These are phyloP conservation scores for Glossophaga mutica DNA, from an alignment of 2,797 vertebrate genomes.

Conservation along the genomic window DNA sequence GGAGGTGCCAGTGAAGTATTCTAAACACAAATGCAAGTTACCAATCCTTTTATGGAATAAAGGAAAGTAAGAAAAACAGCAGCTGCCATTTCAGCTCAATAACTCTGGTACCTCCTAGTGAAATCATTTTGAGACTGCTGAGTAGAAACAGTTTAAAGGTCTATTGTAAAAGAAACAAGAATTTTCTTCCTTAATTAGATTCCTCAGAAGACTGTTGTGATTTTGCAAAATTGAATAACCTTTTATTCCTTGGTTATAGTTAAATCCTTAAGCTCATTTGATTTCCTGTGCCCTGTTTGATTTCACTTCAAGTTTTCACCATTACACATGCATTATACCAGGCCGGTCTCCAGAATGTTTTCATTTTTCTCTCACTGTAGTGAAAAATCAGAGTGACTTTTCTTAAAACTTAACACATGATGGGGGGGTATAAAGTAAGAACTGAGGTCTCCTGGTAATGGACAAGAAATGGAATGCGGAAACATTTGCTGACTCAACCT, in stretches of 20 bases:
- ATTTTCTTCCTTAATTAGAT: conserved; percentile 78
- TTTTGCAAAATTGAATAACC: conserved; percentile 64
- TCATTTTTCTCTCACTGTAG: conserved; percentile 46
- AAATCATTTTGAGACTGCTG: conserved; percentile 60
- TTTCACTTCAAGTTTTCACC: conserved; percentile 49
- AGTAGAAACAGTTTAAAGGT: conserved; percentile 70
- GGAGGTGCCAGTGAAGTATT: neutral
- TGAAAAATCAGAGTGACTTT: neutral
- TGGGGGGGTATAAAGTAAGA: neutral
- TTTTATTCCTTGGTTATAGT: conserved; percentile 70
- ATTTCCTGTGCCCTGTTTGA: conserved; percentile 51
- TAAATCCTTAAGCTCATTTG: conserved; percentile 72
- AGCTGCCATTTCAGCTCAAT: conserved; percentile 54
- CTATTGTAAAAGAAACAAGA: conserved; percentile 73
- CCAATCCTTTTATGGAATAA: neutral
- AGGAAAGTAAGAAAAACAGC: conserved; percentile 51
- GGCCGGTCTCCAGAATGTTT: conserved; percentile 42
- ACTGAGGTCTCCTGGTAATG: neutral
- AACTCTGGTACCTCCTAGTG: conserved; percentile 37
- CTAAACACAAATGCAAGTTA: conserved; percentile 10
- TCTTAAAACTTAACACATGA: conserved; percentile 5
- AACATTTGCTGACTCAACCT: neutral
- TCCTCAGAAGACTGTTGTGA: conserved; percentile 70
- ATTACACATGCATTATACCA: conserved; percentile 45
- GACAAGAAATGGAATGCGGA: neutral